phyloP scores from a whole-genome alignment of 1,140 invertebrate genomes.

The Aphis gossypii region DNA sequence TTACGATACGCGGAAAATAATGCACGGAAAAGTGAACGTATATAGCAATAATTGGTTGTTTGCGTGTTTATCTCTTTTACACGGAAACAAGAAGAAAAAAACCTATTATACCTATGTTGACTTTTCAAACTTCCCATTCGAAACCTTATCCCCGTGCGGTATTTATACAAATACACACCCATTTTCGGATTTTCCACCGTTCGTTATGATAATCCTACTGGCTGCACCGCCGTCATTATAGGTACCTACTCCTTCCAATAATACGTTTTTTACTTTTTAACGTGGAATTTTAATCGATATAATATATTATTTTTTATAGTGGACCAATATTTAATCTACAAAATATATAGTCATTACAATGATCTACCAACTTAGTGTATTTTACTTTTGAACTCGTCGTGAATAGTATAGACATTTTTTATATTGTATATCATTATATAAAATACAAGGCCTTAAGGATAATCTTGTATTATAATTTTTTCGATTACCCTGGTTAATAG shows the following conservation, averaged over 20 bases:
- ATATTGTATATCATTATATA: too few species aligned
- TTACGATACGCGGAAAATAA: neutral
- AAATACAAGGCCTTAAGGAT: too few species aligned
- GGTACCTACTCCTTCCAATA: neutral
- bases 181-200: neutral
- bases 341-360: too few species aligned
- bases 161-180: neutral
- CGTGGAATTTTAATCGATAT: too few species aligned
- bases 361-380: too few species aligned
- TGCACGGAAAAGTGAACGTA: neutral
- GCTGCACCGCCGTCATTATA: neutral
- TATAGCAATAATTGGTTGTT: slow-evolving; percentile 8
- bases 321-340: too few species aligned
- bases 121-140: neutral
- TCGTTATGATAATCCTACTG: neutral
- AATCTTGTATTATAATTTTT: neutral
- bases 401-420: too few species aligned
- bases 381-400: too few species aligned
- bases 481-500: neutral
- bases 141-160: neutral
- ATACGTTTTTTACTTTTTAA: neutral
- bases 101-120: slow-evolving; percentile 10
- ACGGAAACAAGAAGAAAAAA: neutral
- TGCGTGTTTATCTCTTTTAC: slow-evolving; percentile 40
- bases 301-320: too few species aligned